Evolutionary conservation across 2,797 vertebrate species (phyloP).

Genomic region (Euphonia xanthogaster): DNA sequence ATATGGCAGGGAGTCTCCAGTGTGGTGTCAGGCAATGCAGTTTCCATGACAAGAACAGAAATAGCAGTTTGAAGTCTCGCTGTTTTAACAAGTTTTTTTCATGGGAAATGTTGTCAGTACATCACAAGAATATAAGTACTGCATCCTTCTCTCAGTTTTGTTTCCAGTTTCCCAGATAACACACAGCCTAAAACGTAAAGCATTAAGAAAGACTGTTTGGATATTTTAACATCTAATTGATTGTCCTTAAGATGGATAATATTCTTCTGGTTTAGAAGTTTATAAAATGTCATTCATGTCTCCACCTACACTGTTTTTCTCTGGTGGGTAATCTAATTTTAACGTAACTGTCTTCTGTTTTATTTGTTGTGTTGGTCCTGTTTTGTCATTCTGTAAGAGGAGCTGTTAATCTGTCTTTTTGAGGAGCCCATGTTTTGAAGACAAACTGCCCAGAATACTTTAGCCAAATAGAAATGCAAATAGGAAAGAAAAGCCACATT

Average conservation of each 20-base stretch:
- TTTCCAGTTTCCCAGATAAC: background rate
- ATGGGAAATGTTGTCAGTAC: background rate
- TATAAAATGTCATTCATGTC: background rate
- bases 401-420: background rate
- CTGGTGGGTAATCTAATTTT: background rate
- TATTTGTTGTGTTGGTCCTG: background rate
- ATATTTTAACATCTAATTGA: background rate
- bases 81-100: background rate
- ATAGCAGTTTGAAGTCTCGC: background rate
- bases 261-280: constrained; percentile 33
- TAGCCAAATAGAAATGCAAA: background rate
- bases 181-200: background rate
- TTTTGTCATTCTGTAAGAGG: background rate
- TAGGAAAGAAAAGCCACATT: background rate
- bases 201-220: background rate
- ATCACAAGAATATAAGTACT: background rate
- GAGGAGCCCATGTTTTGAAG: background rate
- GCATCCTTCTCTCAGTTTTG: background rate
- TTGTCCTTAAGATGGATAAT: background rate
- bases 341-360: background rate
- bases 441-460: background rate
- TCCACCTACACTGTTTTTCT: background rate
- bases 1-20: background rate
- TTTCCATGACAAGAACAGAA: background rate
- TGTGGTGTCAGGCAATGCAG: background rate